A percentile compares a stretch with the other conserved stretches of the same genome.
phyloP scores from a whole-genome alignment of 2,888 invertebrate species.

The Hypsopygia costalis region DNA sequence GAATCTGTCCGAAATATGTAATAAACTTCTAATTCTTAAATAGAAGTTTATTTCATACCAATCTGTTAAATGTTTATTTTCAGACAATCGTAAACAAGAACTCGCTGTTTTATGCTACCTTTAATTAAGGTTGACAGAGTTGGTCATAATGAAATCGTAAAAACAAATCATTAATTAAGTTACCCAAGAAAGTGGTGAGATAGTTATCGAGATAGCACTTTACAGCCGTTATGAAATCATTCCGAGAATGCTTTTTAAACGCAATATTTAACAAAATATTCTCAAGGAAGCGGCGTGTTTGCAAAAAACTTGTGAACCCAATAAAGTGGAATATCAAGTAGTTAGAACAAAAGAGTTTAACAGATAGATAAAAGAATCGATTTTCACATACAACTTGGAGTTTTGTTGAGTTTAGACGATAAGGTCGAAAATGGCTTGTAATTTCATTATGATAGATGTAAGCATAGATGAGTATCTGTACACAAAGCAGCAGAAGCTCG shows the following conservation, averaged over 20 bases:
- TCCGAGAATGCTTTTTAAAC: slow-evolving; percentile 22
- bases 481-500: slow-evolving; percentile 48
- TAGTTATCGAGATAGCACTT: slow-evolving; percentile 34
- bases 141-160: neutral
- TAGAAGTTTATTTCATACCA: too few species aligned
- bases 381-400: slow-evolving; percentile 13
- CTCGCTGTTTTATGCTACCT: too few species aligned
- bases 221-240: slow-evolving; percentile 28
- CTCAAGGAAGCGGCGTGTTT: slow-evolving; percentile 48
- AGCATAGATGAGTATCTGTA: slow-evolving; percentile 23
- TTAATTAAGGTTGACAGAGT: neutral
- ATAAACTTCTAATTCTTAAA: too few species aligned
- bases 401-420: slow-evolving; percentile 23
- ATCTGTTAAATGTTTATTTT: too few species aligned
- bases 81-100: too few species aligned
- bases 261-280: slow-evolving; percentile 23
- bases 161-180: neutral
- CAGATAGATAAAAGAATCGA: neutral
- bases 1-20: too few species aligned
- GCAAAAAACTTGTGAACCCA: slow-evolving; percentile 23
- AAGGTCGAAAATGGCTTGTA: slow-evolving; percentile 23
- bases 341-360: slow-evolving; percentile 34
- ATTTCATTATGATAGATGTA: slow-evolving; percentile 20
- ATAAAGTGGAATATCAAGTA: slow-evolving; percentile 28
- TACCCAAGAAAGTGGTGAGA: slow-evolving; percentile 43